These are phyloP conservation scores for Indicator maculatus DNA, from an alignment of 2,113 vertebrate genomes.

Conservation along the genomic window DNA sequence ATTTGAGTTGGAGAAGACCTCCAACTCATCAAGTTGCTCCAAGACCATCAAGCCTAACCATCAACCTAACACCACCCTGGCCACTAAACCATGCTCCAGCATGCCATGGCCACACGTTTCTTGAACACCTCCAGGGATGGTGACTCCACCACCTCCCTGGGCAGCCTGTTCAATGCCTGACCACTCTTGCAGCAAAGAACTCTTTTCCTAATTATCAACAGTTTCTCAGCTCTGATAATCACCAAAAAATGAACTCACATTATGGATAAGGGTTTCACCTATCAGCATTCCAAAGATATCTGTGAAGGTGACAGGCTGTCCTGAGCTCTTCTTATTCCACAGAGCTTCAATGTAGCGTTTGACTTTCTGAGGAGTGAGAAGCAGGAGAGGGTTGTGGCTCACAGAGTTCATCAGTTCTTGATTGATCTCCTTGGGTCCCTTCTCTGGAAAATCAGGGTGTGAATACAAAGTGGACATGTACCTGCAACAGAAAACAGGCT, in stretches of 20 bases:
- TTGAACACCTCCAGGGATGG: too few species aligned
- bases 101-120: too few species aligned
- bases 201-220: background rate
- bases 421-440: slow-evolving; percentile 92
- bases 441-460: slow-evolving; percentile 90
- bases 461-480: slow-evolving; percentile 96
- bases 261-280: slow-evolving; percentile 92
- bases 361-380: slow-evolving; percentile 91
- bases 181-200: too few species aligned
- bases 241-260: slow-evolving; percentile 77
- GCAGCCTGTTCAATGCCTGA: too few species aligned
- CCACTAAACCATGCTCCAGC: too few species aligned
- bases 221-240: background rate
- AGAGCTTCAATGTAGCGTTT: slow-evolving; percentile 93
- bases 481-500: slow-evolving; percentile 72
- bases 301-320: slow-evolving; percentile 97
- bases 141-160: too few species aligned
- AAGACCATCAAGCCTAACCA: too few species aligned
- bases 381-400: slow-evolving; percentile 90
- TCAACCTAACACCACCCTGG: too few species aligned
- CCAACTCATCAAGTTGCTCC: too few species aligned
- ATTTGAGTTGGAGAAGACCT: too few species aligned
- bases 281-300: slow-evolving; percentile 98
- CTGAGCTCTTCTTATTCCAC: slow-evolving; percentile 94
- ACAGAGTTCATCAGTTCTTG: slow-evolving; percentile 90